Base-by-base conservation (phyloP, 2,797 vertebrate genomes). In the Hemibagrus guttatus region DNA sequence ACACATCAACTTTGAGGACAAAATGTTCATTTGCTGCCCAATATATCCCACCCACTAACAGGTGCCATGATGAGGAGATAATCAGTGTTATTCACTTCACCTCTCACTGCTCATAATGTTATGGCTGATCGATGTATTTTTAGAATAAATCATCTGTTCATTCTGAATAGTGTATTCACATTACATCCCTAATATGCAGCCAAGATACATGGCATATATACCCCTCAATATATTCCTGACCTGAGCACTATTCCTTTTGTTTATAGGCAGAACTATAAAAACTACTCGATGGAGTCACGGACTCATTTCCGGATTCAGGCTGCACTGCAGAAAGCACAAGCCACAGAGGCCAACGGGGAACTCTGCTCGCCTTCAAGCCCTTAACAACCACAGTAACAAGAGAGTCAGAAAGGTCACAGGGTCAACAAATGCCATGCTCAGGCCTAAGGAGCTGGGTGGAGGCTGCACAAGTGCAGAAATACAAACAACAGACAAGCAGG, bases 231-330 rank as follows among this genome's bases (percentile, higher is more conserved):
- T 79, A 14, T 1, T 61, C 58, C 80, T 86, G 16, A 46, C 56
- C 56, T 82, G 59, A 83, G 52, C 17, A 26, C 21, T 61, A 21
- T n/a, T 84, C 17, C 14, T 86, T 59, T 93, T 28, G 91, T 89
- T 92, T 95, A 92, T 92, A 99, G 98, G 92, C 96, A 98, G 91
- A 99, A 98, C 93, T 99, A 99, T 93, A 99, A 99, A 95, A 98
- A 99, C 94, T 99, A 99, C 93, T 99, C 98, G 56, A 99, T 99
- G 98, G 98, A 99, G 93, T 99, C 98, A 86, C 96, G 98, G 92
- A 99, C 97, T 83, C 98, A 99, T 93, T 99, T 99, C 95, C 96
- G 98, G 90, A 98, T 99, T 93, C 98, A 99, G 93, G 98, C 97
- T 85, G 98, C 98, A 87, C 93, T 97, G 90, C 97, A 97, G 86